Base-by-base conservation (phyloP, 2,888 invertebrate genomes). In the Antheraea yamamai region DNA sequence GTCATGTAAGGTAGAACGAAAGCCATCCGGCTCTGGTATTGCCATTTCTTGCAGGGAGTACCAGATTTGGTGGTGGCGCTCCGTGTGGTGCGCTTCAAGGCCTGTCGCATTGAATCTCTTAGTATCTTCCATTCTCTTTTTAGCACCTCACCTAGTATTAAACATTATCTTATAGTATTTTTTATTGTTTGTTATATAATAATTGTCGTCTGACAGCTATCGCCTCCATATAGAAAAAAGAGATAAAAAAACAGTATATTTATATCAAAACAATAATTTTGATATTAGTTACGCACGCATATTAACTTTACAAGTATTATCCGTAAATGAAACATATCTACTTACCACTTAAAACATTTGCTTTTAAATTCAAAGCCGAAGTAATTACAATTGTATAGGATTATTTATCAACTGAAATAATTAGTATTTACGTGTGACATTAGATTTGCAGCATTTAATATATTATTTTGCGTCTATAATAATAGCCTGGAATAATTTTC, bases 81-180 rank as follows among this genome's bases (percentile, higher is more conserved):
- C 20, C 84, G 85, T 77, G 85, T 87, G 77, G 86, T 87, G 78
- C 92, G 87, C 85, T 91, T 91, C 30, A 94, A 84, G 52, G 93
- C 92, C 83, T 95, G 95, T 3, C 95, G 89, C 83, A 93, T 88
- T 55, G 93, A 93, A 87, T 95, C 95, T 14, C 95, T 89, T 71
- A 95, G 85, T 81, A 93, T 94, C 87, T 95, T 95, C 95, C 95
- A 95, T 78, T 95, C 94, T 1, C 94, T 87, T 79, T 94, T 95
- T 47, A 94, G 81, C 51, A 90, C 87, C 76, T 94, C 94, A 51
- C 91, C 94, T 95, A 83, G 0, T 64, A 66, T n/a, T 20, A 52
- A 51, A 26, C 6, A 61, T 18, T 64, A 12, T 30, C 4, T 26
- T 30, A 30, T 23, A 47, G 12, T 12, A 47, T 47, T 47, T 47